phyloP scores from a whole-genome alignment of 2,797 vertebrate species.

The Lates japonicus region DNA sequence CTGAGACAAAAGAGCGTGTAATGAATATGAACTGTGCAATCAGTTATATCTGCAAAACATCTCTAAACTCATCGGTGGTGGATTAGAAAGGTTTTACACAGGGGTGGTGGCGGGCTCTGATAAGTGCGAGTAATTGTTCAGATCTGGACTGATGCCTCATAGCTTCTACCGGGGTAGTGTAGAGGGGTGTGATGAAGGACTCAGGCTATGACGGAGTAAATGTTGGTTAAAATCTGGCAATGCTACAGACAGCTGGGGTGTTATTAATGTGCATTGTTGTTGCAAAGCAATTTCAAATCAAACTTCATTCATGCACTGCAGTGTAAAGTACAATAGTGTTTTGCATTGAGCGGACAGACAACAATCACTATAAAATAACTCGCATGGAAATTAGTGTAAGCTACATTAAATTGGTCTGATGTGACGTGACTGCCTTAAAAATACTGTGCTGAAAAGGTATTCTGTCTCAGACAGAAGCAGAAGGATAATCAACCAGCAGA shows the following conservation, averaged over 20 bases:
- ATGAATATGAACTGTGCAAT: constrained; percentile 27
- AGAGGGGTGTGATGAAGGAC: constrained; percentile 46
- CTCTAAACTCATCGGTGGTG: constrained; percentile 13
- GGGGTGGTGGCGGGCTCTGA: constrained; percentile 21
- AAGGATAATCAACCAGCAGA: background rate
- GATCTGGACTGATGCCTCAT: constrained; percentile 33
- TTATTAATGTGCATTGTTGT: background rate
- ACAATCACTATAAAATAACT: background rate
- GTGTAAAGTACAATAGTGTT: background rate
- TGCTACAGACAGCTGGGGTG: background rate
- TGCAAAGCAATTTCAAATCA: background rate
- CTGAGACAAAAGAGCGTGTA: background rate
- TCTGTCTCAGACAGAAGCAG: background rate
- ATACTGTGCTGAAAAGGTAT: background rate
- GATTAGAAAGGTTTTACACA: constrained; percentile 22
- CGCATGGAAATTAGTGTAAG: background rate
- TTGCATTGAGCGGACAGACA: background rate
- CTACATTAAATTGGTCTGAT: constrained; percentile 1
- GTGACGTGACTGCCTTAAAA: background rate
- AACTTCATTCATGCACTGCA: background rate
- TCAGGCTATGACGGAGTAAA: constrained; percentile 4
- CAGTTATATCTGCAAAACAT: constrained; percentile 21
- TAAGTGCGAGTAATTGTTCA: constrained; percentile 35
- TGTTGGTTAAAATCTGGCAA: background rate
- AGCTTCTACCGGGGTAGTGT: constrained; percentile 31